Conservation (phyloP, 2,113 vertebrate species). For the Leptodactylus fuscus region DNA sequence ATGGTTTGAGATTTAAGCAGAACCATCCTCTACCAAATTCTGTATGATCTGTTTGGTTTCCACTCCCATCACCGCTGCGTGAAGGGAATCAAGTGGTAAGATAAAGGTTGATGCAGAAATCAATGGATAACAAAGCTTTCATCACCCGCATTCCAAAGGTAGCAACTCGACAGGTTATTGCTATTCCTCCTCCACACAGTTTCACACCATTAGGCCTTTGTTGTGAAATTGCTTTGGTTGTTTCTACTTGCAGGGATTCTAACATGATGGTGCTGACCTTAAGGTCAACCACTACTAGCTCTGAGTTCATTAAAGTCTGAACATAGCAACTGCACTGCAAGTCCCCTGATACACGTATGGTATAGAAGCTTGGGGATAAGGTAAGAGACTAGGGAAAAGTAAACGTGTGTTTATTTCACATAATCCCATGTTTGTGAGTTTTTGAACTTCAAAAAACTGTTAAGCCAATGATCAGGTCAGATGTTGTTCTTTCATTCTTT, state of each 20-base stretch:
- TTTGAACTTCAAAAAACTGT: not conserved
- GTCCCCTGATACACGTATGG: slow-evolving; percentile 24
- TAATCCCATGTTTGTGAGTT: not conserved
- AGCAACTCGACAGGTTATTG: slow-evolving; percentile 47
- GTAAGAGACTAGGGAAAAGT: not conserved
- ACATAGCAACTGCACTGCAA: slow-evolving; percentile 34
- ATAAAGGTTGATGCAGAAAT: slow-evolving; percentile 56
- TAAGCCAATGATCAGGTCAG: not conserved
- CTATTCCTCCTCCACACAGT: slow-evolving; percentile 51
- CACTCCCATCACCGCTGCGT: slow-evolving; percentile 21
- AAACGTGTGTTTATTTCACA: not conserved
- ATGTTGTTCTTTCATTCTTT: not conserved
- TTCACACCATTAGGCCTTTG: slow-evolving; percentile 54
- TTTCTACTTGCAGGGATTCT: slow-evolving; percentile 45
- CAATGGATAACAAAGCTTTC: slow-evolving; percentile 49
- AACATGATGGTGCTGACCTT: slow-evolving; percentile 41
- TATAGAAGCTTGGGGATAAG: slow-evolving; percentile 3
- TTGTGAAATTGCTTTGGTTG: slow-evolving; percentile 48
- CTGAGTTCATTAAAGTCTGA: slow-evolving; percentile 50
- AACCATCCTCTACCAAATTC: slow-evolving; percentile 30
- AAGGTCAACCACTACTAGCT: slow-evolving; percentile 41
- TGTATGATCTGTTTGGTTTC: slow-evolving; percentile 36
- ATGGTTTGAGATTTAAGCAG: slow-evolving; percentile 7
- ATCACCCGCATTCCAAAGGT: slow-evolving; percentile 52
- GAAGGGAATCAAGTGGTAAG: slow-evolving; percentile 31